Percentiles rank a stretch among this genome's conserved stretches.
Evolutionary conservation across 2,113 vertebrate species (phyloP).

Genomic region (Petrocephalus microphthalmus): DNA sequence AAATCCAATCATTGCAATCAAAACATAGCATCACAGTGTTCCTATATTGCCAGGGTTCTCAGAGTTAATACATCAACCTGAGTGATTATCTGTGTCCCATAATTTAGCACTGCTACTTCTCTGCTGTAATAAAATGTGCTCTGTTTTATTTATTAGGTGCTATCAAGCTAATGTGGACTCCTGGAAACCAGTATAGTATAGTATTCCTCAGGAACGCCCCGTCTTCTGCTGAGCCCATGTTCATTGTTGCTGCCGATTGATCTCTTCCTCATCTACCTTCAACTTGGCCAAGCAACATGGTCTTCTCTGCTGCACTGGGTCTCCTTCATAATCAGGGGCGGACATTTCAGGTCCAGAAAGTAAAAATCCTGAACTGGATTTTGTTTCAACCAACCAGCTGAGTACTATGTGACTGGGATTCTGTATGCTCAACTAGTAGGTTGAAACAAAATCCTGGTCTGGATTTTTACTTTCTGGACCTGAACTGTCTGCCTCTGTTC

Average conservation of each 20-base stretch:
- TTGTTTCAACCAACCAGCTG: no score
- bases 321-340: neutral
- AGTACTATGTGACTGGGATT: no score
- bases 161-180: neutral
- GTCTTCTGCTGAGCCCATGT: neutral
- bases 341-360: no score
- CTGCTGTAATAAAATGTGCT: neutral
- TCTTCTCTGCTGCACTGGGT: neutral
- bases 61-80: neutral
- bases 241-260: neutral
- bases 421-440: no score
- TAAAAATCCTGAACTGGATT: no score
- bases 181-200: neutral
- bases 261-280: neutral
- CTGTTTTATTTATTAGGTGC: neutral
- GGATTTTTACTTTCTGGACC: no score
- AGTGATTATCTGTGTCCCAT: neutral
- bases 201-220: neutral
- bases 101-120: neutral
- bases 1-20: neutral
- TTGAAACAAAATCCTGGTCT: no score
- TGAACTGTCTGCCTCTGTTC: no score
- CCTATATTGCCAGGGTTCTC: neutral
- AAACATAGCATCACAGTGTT: neutral
- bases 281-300: neutral